These are phyloP conservation scores for Heteromyza rotundicornis DNA, from an alignment of 2,888 invertebrate genomes.

Conservation along the genomic window DNA sequence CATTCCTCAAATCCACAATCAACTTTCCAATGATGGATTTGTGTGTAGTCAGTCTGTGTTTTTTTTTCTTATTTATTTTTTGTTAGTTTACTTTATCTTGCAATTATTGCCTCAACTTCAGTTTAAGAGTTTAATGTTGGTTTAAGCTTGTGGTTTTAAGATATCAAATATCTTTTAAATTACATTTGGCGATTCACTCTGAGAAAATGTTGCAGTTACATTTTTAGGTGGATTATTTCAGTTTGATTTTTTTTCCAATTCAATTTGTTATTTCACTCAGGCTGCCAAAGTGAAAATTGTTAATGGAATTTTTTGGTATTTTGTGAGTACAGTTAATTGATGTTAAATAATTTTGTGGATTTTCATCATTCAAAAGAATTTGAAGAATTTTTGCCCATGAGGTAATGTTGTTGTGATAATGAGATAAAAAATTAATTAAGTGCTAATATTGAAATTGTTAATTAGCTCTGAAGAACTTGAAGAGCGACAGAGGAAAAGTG, in stretches of 20 bases:
- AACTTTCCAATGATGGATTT: conserved; percentile 56
- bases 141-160: background rate
- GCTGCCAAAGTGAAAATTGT: too few relatives aligned
- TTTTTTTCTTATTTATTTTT: background rate
- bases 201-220: background rate
- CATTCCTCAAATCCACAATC: conserved; percentile 48
- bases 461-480: too few relatives aligned
- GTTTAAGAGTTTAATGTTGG: background rate
- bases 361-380: too few relatives aligned
- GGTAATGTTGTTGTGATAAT: too few relatives aligned
- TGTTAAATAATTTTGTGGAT: too few relatives aligned
- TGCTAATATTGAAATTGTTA: too few relatives aligned
- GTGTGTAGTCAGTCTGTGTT: conserved; percentile 5
- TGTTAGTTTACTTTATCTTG: background rate
- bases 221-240: background rate
- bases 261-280: too few relatives aligned
- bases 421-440: too few relatives aligned
- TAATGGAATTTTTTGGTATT: too few relatives aligned
- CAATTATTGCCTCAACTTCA: background rate
- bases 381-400: too few relatives aligned
- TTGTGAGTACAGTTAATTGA: too few relatives aligned
- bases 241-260: too few relatives aligned
- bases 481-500: conserved; percentile 2
- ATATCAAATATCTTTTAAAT: background rate
- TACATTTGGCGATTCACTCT: background rate